A percentile compares a stretch with the other conserved stretches of the same genome.
Conservation (phyloP, 1,140 invertebrate genomes). For the Tachypleus tridentatus region DNA sequence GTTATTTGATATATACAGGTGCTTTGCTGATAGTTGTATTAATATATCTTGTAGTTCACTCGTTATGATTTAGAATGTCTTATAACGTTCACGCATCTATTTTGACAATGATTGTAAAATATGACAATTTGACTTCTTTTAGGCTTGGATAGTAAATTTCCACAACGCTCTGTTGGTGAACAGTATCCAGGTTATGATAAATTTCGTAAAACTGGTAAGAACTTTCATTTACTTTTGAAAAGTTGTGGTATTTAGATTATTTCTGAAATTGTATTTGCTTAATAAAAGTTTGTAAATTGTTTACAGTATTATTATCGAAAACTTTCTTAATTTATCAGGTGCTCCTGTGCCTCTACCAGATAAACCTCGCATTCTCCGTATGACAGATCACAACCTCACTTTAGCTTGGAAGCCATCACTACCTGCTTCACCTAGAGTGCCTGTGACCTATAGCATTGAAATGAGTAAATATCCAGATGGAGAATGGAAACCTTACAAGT, state of each 20-base stretch:
- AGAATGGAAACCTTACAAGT: constrained; percentile 70
- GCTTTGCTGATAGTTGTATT: too few relatives aligned
- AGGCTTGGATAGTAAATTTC: too few relatives aligned
- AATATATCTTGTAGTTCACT: too few relatives aligned
- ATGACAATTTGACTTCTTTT: too few relatives aligned
- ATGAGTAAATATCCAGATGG: constrained; percentile 79
- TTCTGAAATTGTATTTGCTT: not conserved
- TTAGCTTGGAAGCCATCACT: constrained; percentile 86
- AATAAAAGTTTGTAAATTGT: constrained; percentile 6
- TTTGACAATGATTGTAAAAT: too few relatives aligned
- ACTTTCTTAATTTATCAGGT: constrained; percentile 28
- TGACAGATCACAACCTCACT: constrained; percentile 70
- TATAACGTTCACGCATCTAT: too few relatives aligned
- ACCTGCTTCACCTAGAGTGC: constrained; percentile 58
- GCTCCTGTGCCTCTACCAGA: constrained; percentile 70
- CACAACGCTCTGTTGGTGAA: constrained; percentile 47
- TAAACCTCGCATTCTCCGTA: constrained; percentile 71
- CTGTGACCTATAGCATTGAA: constrained; percentile 87
- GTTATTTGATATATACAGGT: too few relatives aligned
- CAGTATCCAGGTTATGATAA: constrained; percentile 74
- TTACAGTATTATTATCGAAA: not conserved
- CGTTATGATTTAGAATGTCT: too few relatives aligned
- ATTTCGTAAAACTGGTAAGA: constrained; percentile 51
- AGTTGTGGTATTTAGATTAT: not conserved
- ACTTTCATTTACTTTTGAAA: not conserved